A percentile compares a stretch with the other conserved stretches of the same genome.
These are phyloP conservation scores for Epinephelus cyanopodus DNA, from an alignment of 2,113 vertebrate species.

Conservation along the genomic window DNA sequence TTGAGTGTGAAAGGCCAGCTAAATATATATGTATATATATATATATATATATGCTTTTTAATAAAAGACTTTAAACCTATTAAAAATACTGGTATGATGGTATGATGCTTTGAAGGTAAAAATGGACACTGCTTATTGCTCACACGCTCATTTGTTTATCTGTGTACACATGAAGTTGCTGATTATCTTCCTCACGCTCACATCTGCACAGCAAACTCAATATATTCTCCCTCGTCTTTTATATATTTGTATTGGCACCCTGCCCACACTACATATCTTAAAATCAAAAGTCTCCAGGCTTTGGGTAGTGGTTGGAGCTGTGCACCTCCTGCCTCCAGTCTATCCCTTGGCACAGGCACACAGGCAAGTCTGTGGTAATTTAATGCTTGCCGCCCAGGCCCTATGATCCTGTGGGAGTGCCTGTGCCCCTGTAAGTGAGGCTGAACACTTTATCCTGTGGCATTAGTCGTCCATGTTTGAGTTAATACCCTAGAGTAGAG, in stretches of 20 bases:
- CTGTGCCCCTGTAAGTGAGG: slow-evolving; percentile 77
- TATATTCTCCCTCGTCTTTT: slow-evolving; percentile 14
- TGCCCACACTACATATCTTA: slow-evolving; percentile 40
- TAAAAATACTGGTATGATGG: too few relatives aligned
- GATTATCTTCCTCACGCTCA: slow-evolving; percentile 9
- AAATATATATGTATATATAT: too few relatives aligned
- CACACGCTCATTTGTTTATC: neutral
- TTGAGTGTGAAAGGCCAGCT: too few relatives aligned
- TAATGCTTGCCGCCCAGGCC: slow-evolving; percentile 74
- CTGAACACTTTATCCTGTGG: slow-evolving; percentile 80
- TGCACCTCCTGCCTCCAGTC: slow-evolving; percentile 49
- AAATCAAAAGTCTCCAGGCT: slow-evolving; percentile 51
- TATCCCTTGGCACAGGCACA: slow-evolving; percentile 64
- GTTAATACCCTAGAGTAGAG: slow-evolving; percentile 82
- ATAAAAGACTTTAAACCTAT: neutral
- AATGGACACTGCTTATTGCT: neutral
- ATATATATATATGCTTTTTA: too few relatives aligned
- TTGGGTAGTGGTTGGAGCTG: slow-evolving; percentile 39
- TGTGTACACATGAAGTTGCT: neutral
- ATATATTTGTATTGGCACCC: slow-evolving; percentile 56
- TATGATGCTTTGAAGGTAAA: neutral
- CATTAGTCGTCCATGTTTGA: slow-evolving; percentile 83
- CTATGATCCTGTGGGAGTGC: slow-evolving; percentile 76
- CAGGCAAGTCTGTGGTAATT: slow-evolving; percentile 68
- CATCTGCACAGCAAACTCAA: slow-evolving; percentile 9